These are phyloP conservation scores for Lepus europaeus DNA, from an alignment of 2,113 vertebrate species.

Conservation along the genomic window DNA sequence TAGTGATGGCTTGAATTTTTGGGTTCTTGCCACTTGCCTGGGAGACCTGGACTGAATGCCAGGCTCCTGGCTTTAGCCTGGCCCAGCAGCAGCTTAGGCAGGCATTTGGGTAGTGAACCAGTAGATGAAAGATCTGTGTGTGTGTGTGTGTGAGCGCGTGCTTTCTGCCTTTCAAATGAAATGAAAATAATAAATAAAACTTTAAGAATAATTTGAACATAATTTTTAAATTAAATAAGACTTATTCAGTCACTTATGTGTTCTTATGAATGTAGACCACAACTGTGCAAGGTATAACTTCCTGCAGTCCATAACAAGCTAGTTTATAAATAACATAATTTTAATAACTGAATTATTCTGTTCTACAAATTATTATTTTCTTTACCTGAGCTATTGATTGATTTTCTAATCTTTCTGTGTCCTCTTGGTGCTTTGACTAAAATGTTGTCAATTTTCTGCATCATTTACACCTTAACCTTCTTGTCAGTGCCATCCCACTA, in stretches of 20 bases:
- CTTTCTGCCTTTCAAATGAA: too few relatives aligned
- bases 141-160: too few relatives aligned
- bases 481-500: conserved; percentile 14
- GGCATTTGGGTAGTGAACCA: too few relatives aligned
- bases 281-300: background rate
- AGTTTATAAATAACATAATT: background rate
- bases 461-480: conserved; percentile 61
- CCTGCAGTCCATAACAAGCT: background rate
- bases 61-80: too few relatives aligned
- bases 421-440: conserved; percentile 36
- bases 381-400: background rate
- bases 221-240: background rate
- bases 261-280: background rate
- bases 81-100: too few relatives aligned
- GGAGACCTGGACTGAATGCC: too few relatives aligned
- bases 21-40: too few relatives aligned
- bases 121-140: too few relatives aligned
- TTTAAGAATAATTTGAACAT: background rate
- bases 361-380: background rate
- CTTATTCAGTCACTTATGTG: background rate
- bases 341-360: background rate
- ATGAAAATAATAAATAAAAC: too few relatives aligned
- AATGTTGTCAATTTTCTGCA: conserved; percentile 4
- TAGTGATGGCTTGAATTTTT: too few relatives aligned
- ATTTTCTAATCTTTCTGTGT: conserved; percentile 8